These are phyloP conservation scores for Pinctada fucata DNA, from an alignment of 2,888 invertebrate species.

Conservation along the genomic window DNA sequence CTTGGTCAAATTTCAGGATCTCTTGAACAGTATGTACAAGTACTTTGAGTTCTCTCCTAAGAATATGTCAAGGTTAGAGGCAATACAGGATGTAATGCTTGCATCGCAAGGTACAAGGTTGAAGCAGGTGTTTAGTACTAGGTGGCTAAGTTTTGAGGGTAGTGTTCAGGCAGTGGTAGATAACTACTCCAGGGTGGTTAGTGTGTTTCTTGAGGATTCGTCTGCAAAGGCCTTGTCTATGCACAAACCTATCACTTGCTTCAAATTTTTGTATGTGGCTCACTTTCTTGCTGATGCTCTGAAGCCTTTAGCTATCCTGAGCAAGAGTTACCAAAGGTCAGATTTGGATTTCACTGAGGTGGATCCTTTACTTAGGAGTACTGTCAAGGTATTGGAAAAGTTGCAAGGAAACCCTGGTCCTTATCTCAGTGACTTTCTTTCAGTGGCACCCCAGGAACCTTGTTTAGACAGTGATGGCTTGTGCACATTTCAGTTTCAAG, in stretches of 20 bases:
- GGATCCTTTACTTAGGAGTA: slow-evolving; percentile 33
- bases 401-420: slow-evolving; percentile 30
- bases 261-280: slow-evolving; percentile 44
- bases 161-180: slow-evolving; percentile 36
- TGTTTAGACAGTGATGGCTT: slow-evolving; percentile 32
- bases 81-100: slow-evolving; percentile 14
- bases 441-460: slow-evolving; percentile 35
- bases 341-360: slow-evolving; percentile 43
- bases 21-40: slow-evolving; percentile 42
- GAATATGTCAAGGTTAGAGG: slow-evolving; percentile 34
- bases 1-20: slow-evolving; percentile 45
- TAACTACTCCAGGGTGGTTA: slow-evolving; percentile 14
- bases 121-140: slow-evolving; percentile 31
- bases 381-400: slow-evolving; percentile 28
- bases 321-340: slow-evolving; percentile 42
- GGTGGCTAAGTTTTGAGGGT: slow-evolving; percentile 40
- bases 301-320: slow-evolving; percentile 38
- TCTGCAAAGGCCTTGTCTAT: slow-evolving; percentile 34
- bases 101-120: slow-evolving; percentile 8
- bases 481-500: slow-evolving; percentile 43
- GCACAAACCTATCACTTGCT: slow-evolving; percentile 36
- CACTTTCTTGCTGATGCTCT: slow-evolving; percentile 45
- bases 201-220: slow-evolving; percentile 29
- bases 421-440: slow-evolving; percentile 27
- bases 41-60: slow-evolving; percentile 41